Base-by-base conservation (phyloP, 2,888 invertebrate genomes). In the Melanargia galathea region DNA sequence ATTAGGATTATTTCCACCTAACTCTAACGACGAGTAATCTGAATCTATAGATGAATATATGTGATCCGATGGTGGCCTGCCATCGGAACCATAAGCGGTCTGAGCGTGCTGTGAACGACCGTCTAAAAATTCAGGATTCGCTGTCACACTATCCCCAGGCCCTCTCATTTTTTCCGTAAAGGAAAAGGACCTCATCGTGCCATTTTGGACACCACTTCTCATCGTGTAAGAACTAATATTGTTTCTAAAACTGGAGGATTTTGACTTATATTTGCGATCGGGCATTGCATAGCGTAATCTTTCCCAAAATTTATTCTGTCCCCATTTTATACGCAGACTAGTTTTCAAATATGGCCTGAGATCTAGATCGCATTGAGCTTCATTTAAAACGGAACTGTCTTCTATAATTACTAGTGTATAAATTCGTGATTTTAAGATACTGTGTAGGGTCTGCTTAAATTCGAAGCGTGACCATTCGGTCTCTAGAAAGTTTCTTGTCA, bases 381-480 rank as follows among this genome's bases (percentile, higher is more conserved):
- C 96, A 13, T 95, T 94, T 55, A 96, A 93, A 48, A 95, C 93
- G 65, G 95, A 94, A 52, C 95, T 96, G 76, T 97, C 96, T 82
- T 98, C 95, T 67, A 98, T 94, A 73, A 98, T 94, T 64, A 99
- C 94, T 82, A 98, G 88, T 76, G 97, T 96, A 79, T 95, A 95
- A 73, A 96, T 95, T 71, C 96, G 92, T 16, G 96, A 95, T 75
- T 97, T 95, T 65, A 97, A 89, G 16, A 97, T 95, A 81, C 97
- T 97, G 83, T 97, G 97, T 70, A 98, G 93, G 11, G 97, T 96
- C 76, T 96, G 96, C 56, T 97, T 95, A 83, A 98, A 95, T 81
- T 98, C 98, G 78, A 95, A 95, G 67, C 97, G 94, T 71, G 96
- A 95, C 98, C 98, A 98, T 84, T 98, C 98, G 45, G 97, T 97